Evolutionary conservation across 2,888 invertebrate genomes (phyloP).

Genomic region (Rosalia funebris): DNA sequence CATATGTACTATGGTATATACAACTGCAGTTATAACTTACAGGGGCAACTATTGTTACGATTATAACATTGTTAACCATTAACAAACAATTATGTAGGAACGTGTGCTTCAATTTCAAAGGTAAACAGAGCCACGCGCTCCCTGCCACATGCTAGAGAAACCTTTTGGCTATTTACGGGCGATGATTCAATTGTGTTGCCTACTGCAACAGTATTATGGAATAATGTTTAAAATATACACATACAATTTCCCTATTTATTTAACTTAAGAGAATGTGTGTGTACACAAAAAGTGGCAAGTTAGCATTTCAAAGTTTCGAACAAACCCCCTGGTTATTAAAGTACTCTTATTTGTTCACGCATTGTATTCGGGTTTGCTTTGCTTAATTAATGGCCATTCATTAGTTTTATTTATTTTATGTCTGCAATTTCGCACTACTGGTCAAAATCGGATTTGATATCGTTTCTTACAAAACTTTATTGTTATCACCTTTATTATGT

Average conservation of each 20-base stretch:
- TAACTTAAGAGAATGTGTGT: slow-evolving; percentile 3
- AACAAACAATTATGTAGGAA: slow-evolving; percentile 37
- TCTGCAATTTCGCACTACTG: not conserved
- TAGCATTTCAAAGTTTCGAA: slow-evolving; percentile 6
- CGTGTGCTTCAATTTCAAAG: slow-evolving; percentile 51
- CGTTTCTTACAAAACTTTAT: too few relatives aligned
- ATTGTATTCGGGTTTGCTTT: slow-evolving; percentile 4
- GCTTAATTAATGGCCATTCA: not conserved
- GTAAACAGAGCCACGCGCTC: slow-evolving; percentile 42
- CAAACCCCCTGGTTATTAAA: not conserved
- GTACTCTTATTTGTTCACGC: not conserved
- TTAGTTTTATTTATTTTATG: not conserved
- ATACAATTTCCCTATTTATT: slow-evolving; percentile 5
- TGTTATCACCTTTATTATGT: too few relatives aligned
- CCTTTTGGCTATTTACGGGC: slow-evolving; percentile 43
- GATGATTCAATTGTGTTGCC: slow-evolving; percentile 41
- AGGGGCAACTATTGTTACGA: slow-evolving; percentile 23
- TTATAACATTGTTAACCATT: slow-evolving; percentile 33
- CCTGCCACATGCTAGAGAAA: slow-evolving; percentile 32
- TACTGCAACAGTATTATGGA: slow-evolving; percentile 27
- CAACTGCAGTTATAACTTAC: too few relatives aligned
- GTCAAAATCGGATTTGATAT: too few relatives aligned
- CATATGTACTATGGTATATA: too few relatives aligned
- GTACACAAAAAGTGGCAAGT: slow-evolving; percentile 4
- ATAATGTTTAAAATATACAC: slow-evolving; percentile 7